phyloP scores from a whole-genome alignment of 1,140 invertebrate species.

The Dreissena rostriformis region DNA sequence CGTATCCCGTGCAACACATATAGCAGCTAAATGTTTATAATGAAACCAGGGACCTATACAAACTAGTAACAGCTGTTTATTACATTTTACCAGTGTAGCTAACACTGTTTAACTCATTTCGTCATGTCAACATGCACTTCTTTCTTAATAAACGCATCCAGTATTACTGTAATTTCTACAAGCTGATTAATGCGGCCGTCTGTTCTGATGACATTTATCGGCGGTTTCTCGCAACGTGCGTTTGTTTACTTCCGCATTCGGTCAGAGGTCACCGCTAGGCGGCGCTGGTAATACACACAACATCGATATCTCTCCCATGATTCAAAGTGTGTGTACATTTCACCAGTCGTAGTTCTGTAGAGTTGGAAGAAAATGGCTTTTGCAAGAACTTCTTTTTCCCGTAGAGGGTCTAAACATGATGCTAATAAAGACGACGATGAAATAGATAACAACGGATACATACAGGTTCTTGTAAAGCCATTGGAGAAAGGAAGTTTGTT shows the following conservation, averaged over 20 bases:
- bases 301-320: constrained; percentile 62
- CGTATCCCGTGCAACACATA: too few species aligned
- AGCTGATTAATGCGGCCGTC: too few species aligned
- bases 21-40: too few species aligned
- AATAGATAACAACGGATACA: constrained; percentile 78
- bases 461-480: constrained; percentile 78
- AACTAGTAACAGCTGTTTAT: too few species aligned
- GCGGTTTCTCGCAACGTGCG: constrained; percentile 10
- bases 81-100: too few species aligned
- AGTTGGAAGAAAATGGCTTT: constrained; percentile 72
- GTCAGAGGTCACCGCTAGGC: constrained; percentile 59
- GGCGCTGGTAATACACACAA: constrained; percentile 50
- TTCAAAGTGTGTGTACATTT: constrained; percentile 57
- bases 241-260: constrained; percentile 62
- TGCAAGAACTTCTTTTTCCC: constrained; percentile 66
- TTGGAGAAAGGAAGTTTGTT: constrained; percentile 75
- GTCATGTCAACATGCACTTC: too few species aligned
- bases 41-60: too few species aligned
- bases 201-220: neutral
- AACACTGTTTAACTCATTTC: too few species aligned
- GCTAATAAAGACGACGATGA: constrained; percentile 76
- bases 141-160: too few species aligned
- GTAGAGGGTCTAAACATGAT: constrained; percentile 77
- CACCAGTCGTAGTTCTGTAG: constrained; percentile 34
- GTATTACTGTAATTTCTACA: too few species aligned